These are phyloP conservation scores for Argopecten irradians DNA, from an alignment of 1,140 invertebrate species.

Conservation along the genomic window DNA sequence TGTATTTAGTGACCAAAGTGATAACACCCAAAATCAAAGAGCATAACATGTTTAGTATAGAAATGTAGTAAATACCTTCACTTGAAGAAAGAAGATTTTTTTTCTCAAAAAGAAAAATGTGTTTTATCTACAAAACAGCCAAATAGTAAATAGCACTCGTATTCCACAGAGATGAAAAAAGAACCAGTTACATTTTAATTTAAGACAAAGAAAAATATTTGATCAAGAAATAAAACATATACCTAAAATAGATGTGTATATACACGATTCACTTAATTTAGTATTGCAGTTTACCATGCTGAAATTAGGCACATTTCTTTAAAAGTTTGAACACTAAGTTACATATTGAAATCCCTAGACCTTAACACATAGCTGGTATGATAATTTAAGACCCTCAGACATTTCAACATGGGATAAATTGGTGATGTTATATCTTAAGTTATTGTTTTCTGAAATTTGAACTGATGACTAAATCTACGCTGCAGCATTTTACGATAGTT, in stretches of 20 bases:
- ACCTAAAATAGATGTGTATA: too few species aligned
- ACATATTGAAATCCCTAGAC: too few species aligned
- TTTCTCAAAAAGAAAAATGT: neutral
- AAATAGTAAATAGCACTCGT: too few species aligned
- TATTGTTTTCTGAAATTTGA: neutral
- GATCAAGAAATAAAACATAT: too few species aligned
- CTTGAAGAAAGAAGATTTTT: too few species aligned
- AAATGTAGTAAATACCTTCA: neutral
- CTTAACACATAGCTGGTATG: neutral
- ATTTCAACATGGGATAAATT: neutral
- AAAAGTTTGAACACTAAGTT: too few species aligned
- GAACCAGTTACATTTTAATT: too few species aligned
- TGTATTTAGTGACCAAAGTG: neutral
- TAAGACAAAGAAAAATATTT: too few species aligned
- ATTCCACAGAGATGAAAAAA: too few species aligned
- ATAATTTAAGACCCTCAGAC: neutral
- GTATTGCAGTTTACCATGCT: too few species aligned
- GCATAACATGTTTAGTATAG: neutral
- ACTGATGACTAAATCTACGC: neutral
- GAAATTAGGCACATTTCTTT: too few species aligned
- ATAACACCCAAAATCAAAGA: neutral
- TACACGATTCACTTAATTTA: too few species aligned
- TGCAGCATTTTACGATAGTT: neutral
- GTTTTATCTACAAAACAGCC: neutral
- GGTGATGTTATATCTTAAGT: neutral